Base-by-base conservation (phyloP, 2,113 vertebrate species). In the Oxygymnocypris stewartii region DNA sequence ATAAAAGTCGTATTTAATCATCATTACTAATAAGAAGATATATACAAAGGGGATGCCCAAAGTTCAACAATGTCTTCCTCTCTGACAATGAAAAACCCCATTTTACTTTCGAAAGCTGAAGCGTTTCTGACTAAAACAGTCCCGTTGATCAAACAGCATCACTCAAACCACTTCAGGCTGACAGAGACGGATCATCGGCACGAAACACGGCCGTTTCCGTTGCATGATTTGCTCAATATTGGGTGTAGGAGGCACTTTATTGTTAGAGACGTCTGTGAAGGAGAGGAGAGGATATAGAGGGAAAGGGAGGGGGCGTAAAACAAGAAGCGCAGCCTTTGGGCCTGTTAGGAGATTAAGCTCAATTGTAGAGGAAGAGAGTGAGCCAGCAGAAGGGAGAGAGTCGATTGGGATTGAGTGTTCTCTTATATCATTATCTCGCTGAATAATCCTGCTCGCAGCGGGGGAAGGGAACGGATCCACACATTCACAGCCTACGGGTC, bases 391-490 rank as follows among this genome's bases (percentile, higher is more conserved):
- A 75, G 75, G 25, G 69, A 71, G 76, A 73, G 59, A 84, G 81
- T 71, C 76, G 35, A 47, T 86, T 82, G 71, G 79, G 86, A 85
- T 76, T 88, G 85, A 87, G 77, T 20, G 71, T 86, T 80, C 77
- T 86, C 84, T 86, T 87, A 85, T 81, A 71, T 88, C 73, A 88
- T 90, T 84, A 88, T 84, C 76, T 75, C 71, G 31, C 31, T 84
- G 82, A 86, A 82, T 89, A 86, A 91, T 89, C 87, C 88, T 63
- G 76, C 84, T 82, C 65, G 13, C 37, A 67, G 28, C 54, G 81
- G 87, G 85, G 84, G 88, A 86, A 61, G 87, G 79, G 74, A 37
- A n/a, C n/a, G 20, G 71, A 6, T 40, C 44, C 51, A 44, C 49
- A 28, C 49, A 28, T 82, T 84, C 65, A 80, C 79, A 81, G 28